Percentiles rank a stretch among this genome's conserved stretches.
phyloP scores from a whole-genome alignment of 2,888 invertebrate genomes.

The Lasioglossum vierecki region DNA sequence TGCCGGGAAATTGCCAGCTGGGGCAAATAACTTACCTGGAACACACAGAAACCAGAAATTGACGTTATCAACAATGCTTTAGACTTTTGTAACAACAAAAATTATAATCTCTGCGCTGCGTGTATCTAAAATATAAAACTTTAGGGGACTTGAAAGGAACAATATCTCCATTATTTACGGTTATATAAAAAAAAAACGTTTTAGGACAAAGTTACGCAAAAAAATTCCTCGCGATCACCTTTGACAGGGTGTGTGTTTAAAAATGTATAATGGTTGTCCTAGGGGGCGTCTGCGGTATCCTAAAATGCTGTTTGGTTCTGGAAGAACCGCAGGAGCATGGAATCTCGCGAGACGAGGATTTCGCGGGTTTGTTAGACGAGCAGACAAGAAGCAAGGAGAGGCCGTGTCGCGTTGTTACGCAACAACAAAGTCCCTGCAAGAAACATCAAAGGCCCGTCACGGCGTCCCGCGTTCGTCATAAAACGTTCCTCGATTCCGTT shows the following conservation, averaged over 20 bases:
- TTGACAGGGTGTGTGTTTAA: not conserved
- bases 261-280: not conserved
- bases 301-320: not conserved
- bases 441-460: constrained; percentile 44
- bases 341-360: constrained; percentile 22
- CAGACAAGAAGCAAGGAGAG: constrained; percentile 7
- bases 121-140: too few relatives aligned
- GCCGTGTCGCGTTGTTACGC: not conserved
- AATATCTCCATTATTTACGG: too few relatives aligned
- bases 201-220: too few relatives aligned
- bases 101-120: too few relatives aligned
- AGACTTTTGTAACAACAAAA: too few relatives aligned
- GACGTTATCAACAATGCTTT: not conserved
- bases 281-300: not conserved
- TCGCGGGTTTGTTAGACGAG: constrained; percentile 26
- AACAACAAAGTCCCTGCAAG: constrained; percentile 44
- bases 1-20: not conserved
- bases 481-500: constrained; percentile 59
- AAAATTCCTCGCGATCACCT: not conserved
- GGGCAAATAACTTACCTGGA: constrained; percentile 17
- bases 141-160: too few relatives aligned
- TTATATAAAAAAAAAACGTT: too few relatives aligned
- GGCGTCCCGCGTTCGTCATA: constrained; percentile 32
- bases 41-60: not conserved
- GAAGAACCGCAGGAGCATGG: not conserved